These are phyloP conservation scores for Acrocera orbiculus DNA, from an alignment of 2,888 invertebrate genomes.

Conservation along the genomic window DNA sequence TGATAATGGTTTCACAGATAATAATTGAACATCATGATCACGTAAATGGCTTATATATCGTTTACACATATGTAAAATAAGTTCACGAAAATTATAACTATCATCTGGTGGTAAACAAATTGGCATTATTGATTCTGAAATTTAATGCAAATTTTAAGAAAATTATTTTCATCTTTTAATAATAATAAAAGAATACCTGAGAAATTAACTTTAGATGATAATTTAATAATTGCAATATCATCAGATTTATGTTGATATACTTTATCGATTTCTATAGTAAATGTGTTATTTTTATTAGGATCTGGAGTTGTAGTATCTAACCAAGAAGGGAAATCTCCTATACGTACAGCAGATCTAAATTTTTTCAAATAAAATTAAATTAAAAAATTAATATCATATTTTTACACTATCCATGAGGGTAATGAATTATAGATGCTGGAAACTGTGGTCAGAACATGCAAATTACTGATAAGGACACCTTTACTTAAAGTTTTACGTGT, in stretches of 20 bases:
- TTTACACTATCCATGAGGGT: conserved; percentile 14
- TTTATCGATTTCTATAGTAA: conserved; percentile 10
- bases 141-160: background rate
- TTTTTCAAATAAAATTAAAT: background rate
- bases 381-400: background rate
- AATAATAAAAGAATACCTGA: conserved; percentile 7
- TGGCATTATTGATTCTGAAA: conserved; percentile 12
- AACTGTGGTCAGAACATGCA: conserved; percentile 14
- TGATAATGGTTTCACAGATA: conserved; percentile 10
- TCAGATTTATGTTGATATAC: conserved; percentile 12
- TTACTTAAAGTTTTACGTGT: conserved; percentile 13
- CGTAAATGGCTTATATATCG: conserved; percentile 1
- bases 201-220: conserved; percentile 9
- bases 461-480: conserved; percentile 12
- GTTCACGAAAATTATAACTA: conserved; percentile 13
- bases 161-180: background rate
- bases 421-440: conserved; percentile 14
- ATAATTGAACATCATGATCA: conserved; percentile 1
- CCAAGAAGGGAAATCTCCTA: conserved; percentile 13
- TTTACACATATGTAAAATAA: conserved; percentile 13
- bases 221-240: conserved; percentile 13
- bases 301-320: conserved; percentile 4
- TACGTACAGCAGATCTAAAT: conserved; percentile 11
- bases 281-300: background rate
- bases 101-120: conserved; percentile 12